Evolutionary conservation across 2,888 invertebrate species (phyloP).

Genomic region (Phytoseiulus persimilis): DNA sequence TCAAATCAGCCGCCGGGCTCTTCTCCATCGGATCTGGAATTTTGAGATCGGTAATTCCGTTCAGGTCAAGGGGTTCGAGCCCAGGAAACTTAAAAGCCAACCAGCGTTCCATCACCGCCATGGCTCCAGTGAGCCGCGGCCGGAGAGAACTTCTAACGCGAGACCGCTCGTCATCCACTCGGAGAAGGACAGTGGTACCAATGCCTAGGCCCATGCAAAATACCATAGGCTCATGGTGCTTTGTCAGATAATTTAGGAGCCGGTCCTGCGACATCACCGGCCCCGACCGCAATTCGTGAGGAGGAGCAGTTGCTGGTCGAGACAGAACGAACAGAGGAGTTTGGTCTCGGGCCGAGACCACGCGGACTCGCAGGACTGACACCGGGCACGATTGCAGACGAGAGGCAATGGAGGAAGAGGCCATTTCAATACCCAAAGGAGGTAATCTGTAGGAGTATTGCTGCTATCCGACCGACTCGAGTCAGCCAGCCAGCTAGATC

Average conservation of each 20-base stretch:
- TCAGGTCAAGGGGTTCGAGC: too few relatives aligned
- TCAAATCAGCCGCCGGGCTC: too few relatives aligned
- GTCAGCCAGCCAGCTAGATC: neutral
- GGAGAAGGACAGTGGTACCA: too few relatives aligned
- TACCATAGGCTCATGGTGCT: neutral
- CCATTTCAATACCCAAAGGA: constrained; percentile 5
- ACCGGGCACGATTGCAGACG: neutral
- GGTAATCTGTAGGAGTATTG: neutral
- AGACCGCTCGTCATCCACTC: too few relatives aligned
- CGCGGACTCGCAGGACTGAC: neutral
- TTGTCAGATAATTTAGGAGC: neutral
- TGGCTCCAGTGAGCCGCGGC: too few relatives aligned
- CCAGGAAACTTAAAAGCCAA: too few relatives aligned
- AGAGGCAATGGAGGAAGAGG: neutral
- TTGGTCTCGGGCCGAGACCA: neutral
- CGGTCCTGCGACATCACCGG: neutral
- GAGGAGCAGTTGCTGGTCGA: neutral
- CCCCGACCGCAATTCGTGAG: neutral
- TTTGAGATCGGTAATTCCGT: too few relatives aligned
- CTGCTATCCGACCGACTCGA: neutral
- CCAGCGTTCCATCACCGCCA: too few relatives aligned
- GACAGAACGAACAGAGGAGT: neutral
- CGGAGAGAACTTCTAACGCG: too few relatives aligned
- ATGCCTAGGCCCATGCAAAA: too few relatives aligned
- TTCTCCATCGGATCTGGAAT: too few relatives aligned